Evolutionary conservation across 2,888 invertebrate genomes (phyloP), one percentile per base, ranked within the genome.

Genomic region (Pollenia griseotomentosa): DNA sequence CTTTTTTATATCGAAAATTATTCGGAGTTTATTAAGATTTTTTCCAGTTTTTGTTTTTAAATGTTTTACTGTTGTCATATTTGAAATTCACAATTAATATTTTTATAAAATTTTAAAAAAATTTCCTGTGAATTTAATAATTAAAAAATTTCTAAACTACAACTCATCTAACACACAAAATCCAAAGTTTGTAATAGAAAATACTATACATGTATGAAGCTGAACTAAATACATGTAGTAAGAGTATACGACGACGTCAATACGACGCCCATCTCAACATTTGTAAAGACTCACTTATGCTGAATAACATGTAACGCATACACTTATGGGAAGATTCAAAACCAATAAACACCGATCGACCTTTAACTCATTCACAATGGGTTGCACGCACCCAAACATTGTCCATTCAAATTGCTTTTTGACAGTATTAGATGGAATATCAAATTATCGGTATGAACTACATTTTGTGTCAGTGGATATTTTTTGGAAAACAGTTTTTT

Each of bases 331-430:
- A 19, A 46, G 8, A 4, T 57, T n/a, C 48, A 70, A 51, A 51
- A 19, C 19, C 44, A 51, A 61, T 46, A n/a, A 65, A 51, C 44
- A 68, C 16, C 23, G 23, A 65, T 51, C 66, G 75, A 80, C 80
- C 70, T 80, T 80, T 80, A 70, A 66, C 74, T 80, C 75, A 75
- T 85, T 80, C 55, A 57, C 42, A 53, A 73, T 79, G 74, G 68
- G 63, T 1, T 83, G 74, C 86, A 83, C 74, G 86, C 82, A 82
- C 82, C 82, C 73, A 77, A 71, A 85, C 44, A 51, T 65, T 63
- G 46, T 65, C 19, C 44, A 81, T 65, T 85, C 8, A 66, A 71
- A 55, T 14, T 63, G 63, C 46, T 80, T 40, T 66, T 51, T 80
- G 74, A 74, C 66, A 70, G 16, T 59, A 61, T 66, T 65, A 40